phyloP scores from a whole-genome alignment of 2,113 vertebrate species.

The Rostratula benghalensis region DNA sequence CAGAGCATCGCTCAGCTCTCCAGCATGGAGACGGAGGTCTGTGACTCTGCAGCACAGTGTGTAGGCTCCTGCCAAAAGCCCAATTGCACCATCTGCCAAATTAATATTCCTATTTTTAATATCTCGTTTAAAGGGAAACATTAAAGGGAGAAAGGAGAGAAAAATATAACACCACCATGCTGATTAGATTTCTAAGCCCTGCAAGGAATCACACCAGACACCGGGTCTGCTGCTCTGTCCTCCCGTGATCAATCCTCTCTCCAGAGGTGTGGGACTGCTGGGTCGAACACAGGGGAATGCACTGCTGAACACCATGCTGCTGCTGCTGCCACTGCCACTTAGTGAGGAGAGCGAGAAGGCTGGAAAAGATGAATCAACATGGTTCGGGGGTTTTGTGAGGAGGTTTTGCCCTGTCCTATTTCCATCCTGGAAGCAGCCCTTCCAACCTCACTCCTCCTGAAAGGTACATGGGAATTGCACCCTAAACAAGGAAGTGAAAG shows the following conservation, averaged over 20 bases:
- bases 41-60: not conserved
- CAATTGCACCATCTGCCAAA: constrained; percentile 72
- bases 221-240: not conserved
- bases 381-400: not conserved
- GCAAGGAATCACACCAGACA: not conserved
- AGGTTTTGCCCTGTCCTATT: not conserved
- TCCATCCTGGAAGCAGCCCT: not conserved
- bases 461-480: not conserved
- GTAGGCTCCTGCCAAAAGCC: constrained; percentile 65
- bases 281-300: not conserved
- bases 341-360: not conserved
- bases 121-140: constrained; percentile 37
- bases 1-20: constrained; percentile 44
- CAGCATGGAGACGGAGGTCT: constrained; percentile 45
- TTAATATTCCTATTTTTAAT: constrained; percentile 74
- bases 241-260: constrained; percentile 22
- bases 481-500: not conserved
- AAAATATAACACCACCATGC: not conserved
- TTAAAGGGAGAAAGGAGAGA: not conserved
- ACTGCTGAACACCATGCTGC: constrained; percentile 39
- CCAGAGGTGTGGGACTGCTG: constrained; percentile 19
- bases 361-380: not conserved
- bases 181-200: constrained; percentile 32
- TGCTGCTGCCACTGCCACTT: constrained; percentile 47
- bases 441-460: not conserved